Percentiles rank a stretch among this genome's conserved stretches.
Evolutionary conservation across 2,888 invertebrate species (phyloP).

Genomic region (Linyphia triangularis): DNA sequence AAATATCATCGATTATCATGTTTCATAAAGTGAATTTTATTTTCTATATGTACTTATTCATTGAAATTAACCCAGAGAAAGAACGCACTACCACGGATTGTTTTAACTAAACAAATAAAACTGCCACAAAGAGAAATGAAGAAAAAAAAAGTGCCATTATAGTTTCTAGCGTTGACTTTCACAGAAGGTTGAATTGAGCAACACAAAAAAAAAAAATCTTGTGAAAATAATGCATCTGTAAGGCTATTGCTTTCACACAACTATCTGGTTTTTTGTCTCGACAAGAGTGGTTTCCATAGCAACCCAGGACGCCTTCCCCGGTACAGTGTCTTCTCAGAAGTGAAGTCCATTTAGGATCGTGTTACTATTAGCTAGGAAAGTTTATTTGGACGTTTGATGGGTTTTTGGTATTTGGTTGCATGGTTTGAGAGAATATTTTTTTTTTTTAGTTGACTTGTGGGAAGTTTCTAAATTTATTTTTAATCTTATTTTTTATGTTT

Average conservation of each 20-base stretch:
- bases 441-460: too few relatives aligned
- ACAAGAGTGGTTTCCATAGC: background rate
- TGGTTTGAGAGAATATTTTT: too few relatives aligned
- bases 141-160: too few relatives aligned
- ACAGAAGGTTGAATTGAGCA: background rate
- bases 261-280: background rate
- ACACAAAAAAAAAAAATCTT: background rate
- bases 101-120: background rate
- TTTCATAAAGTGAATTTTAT: too few relatives aligned
- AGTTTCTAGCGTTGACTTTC: background rate
- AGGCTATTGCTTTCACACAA: background rate
- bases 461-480: too few relatives aligned
- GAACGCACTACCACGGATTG: too few relatives aligned
- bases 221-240: background rate
- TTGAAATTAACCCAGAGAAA: too few relatives aligned
- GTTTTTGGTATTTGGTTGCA: conserved; percentile 11
- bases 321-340: conserved; percentile 11
- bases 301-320: background rate
- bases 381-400: conserved; percentile 17
- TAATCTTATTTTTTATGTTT: too few relatives aligned
- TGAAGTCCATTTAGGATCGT: conserved; percentile 4
- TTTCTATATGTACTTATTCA: too few relatives aligned
- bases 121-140: background rate
- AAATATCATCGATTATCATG: too few relatives aligned
- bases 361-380: conserved; percentile 4